These are phyloP conservation scores for Pitta sordida DNA, from an alignment of 2,113 vertebrate genomes.

Conservation along the genomic window DNA sequence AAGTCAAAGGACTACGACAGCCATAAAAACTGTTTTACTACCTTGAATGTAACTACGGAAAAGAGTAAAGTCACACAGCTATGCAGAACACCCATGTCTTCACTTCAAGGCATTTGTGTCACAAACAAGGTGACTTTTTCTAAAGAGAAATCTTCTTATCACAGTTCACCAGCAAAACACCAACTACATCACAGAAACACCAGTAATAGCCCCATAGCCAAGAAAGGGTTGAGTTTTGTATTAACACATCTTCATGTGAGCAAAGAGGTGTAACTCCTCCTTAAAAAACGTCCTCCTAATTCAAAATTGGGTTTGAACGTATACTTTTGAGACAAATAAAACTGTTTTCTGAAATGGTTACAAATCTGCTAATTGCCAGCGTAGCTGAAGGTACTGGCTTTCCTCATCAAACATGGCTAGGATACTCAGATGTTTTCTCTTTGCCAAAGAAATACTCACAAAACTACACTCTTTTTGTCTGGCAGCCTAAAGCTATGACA, in stretches of 20 bases:
- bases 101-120: not conserved
- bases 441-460: not conserved
- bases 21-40: not conserved
- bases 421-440: not conserved
- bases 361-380: not conserved
- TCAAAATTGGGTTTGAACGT: accelerated
- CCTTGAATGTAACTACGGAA: not conserved
- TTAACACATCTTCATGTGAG: not conserved
- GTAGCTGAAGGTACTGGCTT: not conserved
- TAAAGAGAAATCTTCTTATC: not conserved
- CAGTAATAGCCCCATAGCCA: not conserved
- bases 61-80: not conserved
- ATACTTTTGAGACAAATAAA: not conserved
- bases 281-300: not conserved
- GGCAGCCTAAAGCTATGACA: not conserved
- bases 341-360: not conserved
- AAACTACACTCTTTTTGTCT: not conserved
- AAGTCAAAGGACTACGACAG: not conserved
- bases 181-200: not conserved
- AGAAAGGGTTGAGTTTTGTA: not conserved
- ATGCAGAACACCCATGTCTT: not conserved
- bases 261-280: not conserved
- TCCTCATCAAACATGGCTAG: not conserved
- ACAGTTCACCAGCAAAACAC: not conserved
- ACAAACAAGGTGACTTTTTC: not conserved